These are phyloP conservation scores for Nematolebias whitei DNA, from an alignment of 2,113 vertebrate species.

Conservation along the genomic window DNA sequence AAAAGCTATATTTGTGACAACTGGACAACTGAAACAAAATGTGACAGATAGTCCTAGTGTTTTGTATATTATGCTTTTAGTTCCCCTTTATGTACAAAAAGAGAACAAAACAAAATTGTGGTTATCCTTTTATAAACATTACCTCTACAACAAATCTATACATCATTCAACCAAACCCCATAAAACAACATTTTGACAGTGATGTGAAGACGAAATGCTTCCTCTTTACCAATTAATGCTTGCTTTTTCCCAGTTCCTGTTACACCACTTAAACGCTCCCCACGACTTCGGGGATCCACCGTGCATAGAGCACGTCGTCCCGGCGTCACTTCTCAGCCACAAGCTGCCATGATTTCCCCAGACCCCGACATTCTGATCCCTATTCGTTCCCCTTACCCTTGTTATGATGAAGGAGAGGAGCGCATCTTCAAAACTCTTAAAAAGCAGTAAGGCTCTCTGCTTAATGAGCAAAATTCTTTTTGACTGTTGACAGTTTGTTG, in stretches of 20 bases:
- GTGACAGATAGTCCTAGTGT: too few species aligned
- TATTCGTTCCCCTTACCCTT: conserved; percentile 58
- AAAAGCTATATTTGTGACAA: too few species aligned
- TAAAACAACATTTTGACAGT: not conserved
- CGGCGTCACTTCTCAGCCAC: conserved; percentile 54
- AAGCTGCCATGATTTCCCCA: conserved; percentile 47
- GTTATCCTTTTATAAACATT: too few species aligned
- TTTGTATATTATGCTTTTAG: too few species aligned
- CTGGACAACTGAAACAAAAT: too few species aligned
- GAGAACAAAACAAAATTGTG: too few species aligned
- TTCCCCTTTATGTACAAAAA: too few species aligned
- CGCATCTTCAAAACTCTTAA: conserved; percentile 75
- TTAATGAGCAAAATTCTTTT: conserved; percentile 5
- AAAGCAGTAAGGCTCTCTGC: conserved; percentile 73
- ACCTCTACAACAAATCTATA: too few species aligned
- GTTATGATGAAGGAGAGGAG: conserved; percentile 71
- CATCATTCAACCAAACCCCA: too few species aligned
- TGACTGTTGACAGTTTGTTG: not conserved
- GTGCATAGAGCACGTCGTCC: conserved; percentile 63
- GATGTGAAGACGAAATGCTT: not conserved
- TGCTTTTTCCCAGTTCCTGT: conserved; percentile 43
- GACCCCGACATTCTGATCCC: conserved; percentile 80
- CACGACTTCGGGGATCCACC: conserved; percentile 60
- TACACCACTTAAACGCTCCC: conserved; percentile 72
- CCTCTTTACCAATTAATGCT: conserved; percentile 24